phyloP scores from a whole-genome alignment of 2,797 vertebrate genomes.

The Choloepus didactylus region DNA sequence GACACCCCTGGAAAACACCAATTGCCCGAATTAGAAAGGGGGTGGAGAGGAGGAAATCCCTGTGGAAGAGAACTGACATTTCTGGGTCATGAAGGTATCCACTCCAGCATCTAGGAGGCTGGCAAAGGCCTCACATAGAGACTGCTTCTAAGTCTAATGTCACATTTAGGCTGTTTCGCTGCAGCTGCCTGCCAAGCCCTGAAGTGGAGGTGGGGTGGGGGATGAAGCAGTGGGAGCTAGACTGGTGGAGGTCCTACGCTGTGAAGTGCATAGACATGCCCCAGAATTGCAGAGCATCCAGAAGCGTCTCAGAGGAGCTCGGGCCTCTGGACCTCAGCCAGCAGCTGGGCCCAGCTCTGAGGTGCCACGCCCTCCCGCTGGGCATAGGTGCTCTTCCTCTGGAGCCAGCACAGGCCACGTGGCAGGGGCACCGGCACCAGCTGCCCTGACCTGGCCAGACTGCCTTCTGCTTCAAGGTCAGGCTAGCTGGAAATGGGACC shows the following conservation, averaged over 20 bases:
- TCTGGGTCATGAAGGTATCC: background rate
- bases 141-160: background rate
- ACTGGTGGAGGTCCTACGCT: background rate
- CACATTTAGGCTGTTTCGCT: background rate
- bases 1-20: background rate
- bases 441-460: background rate
- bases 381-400: background rate
- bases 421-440: background rate
- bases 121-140: background rate
- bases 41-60: background rate
- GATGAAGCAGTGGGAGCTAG: background rate
- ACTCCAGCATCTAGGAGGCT: background rate
- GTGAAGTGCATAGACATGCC: background rate
- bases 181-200: background rate
- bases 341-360: background rate
- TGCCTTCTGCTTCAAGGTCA: background rate
- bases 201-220: fast-evolving
- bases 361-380: background rate
- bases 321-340: background rate
- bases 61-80: conserved; percentile 29
- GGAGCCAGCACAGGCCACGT: background rate
- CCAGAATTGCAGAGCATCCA: background rate
- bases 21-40: background rate
- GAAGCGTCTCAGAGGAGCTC: background rate
- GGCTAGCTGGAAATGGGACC: background rate